Base-by-base conservation (phyloP, 2,888 invertebrate species). In the Coelopa pilipes region DNA sequence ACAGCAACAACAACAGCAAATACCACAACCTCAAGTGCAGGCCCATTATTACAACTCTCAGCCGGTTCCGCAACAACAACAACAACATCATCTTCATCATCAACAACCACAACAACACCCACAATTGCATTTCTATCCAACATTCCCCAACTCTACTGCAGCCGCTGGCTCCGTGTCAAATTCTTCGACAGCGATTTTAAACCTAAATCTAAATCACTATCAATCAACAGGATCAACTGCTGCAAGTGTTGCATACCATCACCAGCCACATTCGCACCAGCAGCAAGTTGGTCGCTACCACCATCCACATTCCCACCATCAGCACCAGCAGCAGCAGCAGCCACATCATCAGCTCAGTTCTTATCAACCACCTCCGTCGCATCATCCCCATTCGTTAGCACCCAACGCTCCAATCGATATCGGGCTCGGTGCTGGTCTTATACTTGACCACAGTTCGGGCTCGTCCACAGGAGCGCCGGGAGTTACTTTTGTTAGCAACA, bases 201-300 rank as follows among this genome's bases (percentile, higher is more conserved):
- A 90, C 80, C 93, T 90, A 7, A 93, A 91, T 59, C 92, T 89
- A 9, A 90, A 89, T 50, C 89, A 88, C 68, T 84, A 83, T 81
- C 83, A 81, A 80, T 79, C 85, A 78, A 79, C 83, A 80, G 83
- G 80, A 50, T 45, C 53, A 67, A 53, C 71, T 19, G 53, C 70
- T 66, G 53, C 73, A 72, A 72, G 79, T 74, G 67, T 74, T 21
- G 74, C 78, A 5, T 62, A 76, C 75, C 82, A 84, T 72, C 83
- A 84, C 66, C 82, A 82, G 34, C 82, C 76, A 34, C 73, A 71
- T 34, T 34, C 34, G 15, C 75, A 73, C 46, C 65, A 50, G 12
- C 67, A 59, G 12, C 63, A 24, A 59, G 46, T 49, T 57, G 55
- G 60, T n/a, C 67, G 69, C 55, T 72, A 72, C 53, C 72, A 55